Conservation (phyloP, 2,113 vertebrate species). For the Nesoenas mayeri region DNA sequence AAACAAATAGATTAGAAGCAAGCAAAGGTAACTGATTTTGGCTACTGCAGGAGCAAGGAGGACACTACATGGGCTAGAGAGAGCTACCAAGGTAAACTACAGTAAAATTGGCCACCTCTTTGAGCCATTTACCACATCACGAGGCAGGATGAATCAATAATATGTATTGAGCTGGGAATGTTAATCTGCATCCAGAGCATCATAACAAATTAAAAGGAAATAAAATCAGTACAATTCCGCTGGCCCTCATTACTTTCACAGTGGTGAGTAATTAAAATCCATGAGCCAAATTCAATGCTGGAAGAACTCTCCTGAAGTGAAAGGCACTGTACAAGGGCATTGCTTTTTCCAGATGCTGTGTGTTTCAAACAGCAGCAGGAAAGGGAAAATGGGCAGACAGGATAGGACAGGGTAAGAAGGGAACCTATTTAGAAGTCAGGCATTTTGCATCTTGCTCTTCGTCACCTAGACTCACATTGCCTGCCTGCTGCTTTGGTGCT, state of each 20-base stretch:
- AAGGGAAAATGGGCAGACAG: background rate
- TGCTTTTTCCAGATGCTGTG: background rate
- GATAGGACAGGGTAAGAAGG: background rate
- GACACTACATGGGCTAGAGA: background rate
- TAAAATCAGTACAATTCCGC: slow-evolving; percentile 57
- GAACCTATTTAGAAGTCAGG: background rate
- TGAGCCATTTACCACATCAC: background rate
- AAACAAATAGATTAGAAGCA: background rate
- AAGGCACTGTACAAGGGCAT: background rate
- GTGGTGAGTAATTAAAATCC: slow-evolving; percentile 66
- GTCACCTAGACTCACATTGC: background rate
- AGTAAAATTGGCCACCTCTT: background rate
- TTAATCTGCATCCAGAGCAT: slow-evolving; percentile 63
- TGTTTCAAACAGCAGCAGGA: background rate
- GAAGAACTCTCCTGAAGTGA: background rate
- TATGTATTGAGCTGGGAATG: slow-evolving; percentile 34
- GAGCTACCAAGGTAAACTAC: background rate
- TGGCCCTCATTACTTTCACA: slow-evolving; percentile 48
- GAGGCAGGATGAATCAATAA: slow-evolving; percentile 59
- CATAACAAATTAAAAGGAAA: slow-evolving; percentile 70
- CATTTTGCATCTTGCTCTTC: background rate
- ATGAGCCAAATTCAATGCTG: background rate
- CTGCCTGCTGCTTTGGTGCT: background rate
- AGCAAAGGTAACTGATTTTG: background rate
- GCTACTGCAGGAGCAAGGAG: fast-evolving